Percentiles rank a stretch among this genome's conserved stretches.
Conservation (phyloP, 2,888 invertebrate genomes). For the Hirtodrosophila confusa region DNA sequence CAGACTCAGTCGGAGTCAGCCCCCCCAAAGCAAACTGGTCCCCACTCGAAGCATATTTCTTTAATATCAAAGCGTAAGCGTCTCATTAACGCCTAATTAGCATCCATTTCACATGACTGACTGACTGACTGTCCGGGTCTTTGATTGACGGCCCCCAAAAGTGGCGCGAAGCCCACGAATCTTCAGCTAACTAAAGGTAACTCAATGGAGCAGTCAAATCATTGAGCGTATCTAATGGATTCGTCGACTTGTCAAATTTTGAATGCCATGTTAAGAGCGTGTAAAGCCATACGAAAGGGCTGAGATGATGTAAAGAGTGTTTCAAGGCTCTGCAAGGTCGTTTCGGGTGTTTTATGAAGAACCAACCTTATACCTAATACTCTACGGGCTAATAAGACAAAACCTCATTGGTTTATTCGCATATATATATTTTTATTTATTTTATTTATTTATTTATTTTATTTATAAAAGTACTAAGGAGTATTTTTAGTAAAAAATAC, state of each 20-base stretch:
- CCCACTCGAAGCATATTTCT: background rate
- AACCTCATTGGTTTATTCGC: too few species aligned
- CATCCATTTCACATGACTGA: conserved; percentile 60
- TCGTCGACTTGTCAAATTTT: conserved; percentile 40
- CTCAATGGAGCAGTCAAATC: conserved; percentile 21
- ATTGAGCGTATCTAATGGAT: conserved; percentile 36
- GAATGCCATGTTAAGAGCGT: conserved; percentile 23
- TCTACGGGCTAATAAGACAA: too few species aligned
- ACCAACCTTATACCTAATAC: too few species aligned
- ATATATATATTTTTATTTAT: too few species aligned
- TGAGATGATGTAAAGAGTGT: background rate
- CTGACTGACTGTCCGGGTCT: conserved; percentile 1
- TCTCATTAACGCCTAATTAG: conserved; percentile 73
- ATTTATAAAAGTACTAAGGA: too few species aligned
- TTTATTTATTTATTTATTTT: too few species aligned
- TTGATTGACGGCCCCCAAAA: conserved; percentile 46
- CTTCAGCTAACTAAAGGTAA: background rate
- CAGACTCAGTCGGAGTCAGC: conserved; percentile 21
- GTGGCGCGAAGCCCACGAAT: conserved; percentile 28
- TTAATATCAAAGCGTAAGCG: conserved; percentile 35
- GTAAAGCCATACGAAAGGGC: conserved; percentile 18
- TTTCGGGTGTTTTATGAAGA: conserved; percentile 3
- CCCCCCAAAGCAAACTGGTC: background rate
- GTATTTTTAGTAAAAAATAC: too few species aligned
- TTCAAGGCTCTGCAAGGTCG: conserved; percentile 22